These are phyloP conservation scores for Macheiramphus alcinus DNA, from an alignment of 2,113 vertebrate species.

Conservation along the genomic window DNA sequence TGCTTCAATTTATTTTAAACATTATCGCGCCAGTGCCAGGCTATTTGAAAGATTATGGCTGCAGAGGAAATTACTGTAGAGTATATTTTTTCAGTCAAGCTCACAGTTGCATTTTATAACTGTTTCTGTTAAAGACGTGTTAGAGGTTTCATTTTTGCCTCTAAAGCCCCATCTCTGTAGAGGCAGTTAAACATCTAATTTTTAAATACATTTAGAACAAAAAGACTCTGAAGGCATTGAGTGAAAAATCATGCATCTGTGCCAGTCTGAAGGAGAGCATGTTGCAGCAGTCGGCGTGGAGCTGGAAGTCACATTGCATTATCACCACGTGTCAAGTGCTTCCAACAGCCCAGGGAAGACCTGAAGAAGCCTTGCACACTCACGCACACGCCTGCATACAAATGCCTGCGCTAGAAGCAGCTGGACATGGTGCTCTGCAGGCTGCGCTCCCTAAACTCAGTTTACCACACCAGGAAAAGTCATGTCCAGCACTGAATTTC, in stretches of 20 bases:
- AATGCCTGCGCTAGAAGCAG: background rate
- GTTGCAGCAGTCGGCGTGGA: background rate
- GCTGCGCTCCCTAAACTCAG: background rate
- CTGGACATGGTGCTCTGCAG: background rate
- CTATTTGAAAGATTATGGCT: background rate
- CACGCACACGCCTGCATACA: background rate
- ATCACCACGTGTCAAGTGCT: background rate
- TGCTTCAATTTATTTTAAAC: background rate
- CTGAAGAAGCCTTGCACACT: fast-evolving
- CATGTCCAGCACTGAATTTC: background rate
- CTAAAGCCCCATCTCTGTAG: background rate
- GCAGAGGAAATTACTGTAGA: background rate
- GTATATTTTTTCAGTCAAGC: background rate
- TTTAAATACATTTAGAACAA: background rate
- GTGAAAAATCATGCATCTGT: background rate
- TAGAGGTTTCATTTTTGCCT: background rate
- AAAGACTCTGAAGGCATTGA: background rate
- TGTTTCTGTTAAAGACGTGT: background rate
- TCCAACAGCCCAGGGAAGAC: background rate
- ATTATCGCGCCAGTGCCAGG: background rate
- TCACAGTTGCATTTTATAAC: slow-evolving; percentile 2
- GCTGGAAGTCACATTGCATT: background rate
- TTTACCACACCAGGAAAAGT: background rate
- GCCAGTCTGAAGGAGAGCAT: background rate
- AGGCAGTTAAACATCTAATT: background rate